These are phyloP conservation scores for Temnothorax ravouxi DNA, from an alignment of 2,888 invertebrate species.

Conservation along the genomic window DNA sequence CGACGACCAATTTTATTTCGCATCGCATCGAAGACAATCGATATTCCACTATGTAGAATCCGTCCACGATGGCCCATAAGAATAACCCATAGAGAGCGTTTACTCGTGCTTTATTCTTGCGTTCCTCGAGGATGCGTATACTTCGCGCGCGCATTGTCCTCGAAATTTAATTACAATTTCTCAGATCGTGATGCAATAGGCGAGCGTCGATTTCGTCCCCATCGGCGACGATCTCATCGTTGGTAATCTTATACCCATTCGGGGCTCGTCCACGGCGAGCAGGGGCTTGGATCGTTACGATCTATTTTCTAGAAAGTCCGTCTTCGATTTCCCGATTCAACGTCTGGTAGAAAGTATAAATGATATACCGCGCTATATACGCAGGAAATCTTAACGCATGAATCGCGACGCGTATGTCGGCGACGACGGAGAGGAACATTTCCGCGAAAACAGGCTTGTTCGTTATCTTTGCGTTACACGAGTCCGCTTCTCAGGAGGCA, in stretches of 20 bases:
- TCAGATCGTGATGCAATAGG: slow-evolving; percentile 52
- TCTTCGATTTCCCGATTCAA: slow-evolving; percentile 66
- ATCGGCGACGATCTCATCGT: background rate
- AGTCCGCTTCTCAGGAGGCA: slow-evolving; percentile 46
- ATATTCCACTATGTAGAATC: slow-evolving; percentile 20
- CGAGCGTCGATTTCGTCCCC: slow-evolving; percentile 1
- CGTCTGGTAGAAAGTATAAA: slow-evolving; percentile 69
- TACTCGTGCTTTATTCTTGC: slow-evolving; percentile 74
- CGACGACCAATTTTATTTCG: slow-evolving; percentile 19
- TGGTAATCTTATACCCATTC: slow-evolving; percentile 3
- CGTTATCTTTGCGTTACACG: slow-evolving; percentile 41
- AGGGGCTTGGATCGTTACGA: slow-evolving; percentile 1
- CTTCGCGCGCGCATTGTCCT: slow-evolving; percentile 64
- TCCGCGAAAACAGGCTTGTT: slow-evolving; percentile 37
- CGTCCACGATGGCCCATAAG: slow-evolving; percentile 48
- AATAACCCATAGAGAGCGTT: slow-evolving; percentile 65
- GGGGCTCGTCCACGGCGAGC: background rate
- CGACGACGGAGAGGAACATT: slow-evolving; percentile 49
- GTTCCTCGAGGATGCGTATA: slow-evolving; percentile 60
- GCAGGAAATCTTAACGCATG: slow-evolving; percentile 61
- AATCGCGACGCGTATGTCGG: slow-evolving; percentile 55
- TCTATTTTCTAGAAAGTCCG: slow-evolving; percentile 68
- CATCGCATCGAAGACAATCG: slow-evolving; percentile 3
- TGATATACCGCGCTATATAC: slow-evolving; percentile 32
- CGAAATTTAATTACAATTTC: slow-evolving; percentile 73